Conservation (phyloP, 2,888 invertebrate genomes). For the Clistopyga incitator region DNA sequence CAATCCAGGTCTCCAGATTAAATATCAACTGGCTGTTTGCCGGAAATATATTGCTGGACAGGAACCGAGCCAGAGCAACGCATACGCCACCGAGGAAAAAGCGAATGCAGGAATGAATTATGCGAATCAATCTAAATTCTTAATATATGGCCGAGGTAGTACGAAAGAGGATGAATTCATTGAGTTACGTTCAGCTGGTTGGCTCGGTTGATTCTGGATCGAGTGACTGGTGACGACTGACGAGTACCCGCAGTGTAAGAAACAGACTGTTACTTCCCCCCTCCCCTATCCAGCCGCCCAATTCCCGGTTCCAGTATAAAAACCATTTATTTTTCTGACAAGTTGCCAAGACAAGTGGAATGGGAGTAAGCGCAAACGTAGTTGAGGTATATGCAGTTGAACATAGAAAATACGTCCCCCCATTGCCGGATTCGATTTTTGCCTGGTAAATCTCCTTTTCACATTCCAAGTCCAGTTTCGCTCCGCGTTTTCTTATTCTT, state of each 20-base stretch:
- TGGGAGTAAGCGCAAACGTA: slow-evolving; percentile 20
- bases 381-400: slow-evolving; percentile 8
- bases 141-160: slow-evolving; percentile 3
- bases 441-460: slow-evolving; percentile 54
- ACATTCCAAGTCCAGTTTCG: slow-evolving; percentile 25
- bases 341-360: slow-evolving; percentile 54
- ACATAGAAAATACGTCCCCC: slow-evolving; percentile 10
- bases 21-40: slow-evolving; percentile 41
- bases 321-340: slow-evolving; percentile 64
- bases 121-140: slow-evolving; percentile 45
- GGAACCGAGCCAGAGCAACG: slow-evolving; percentile 10
- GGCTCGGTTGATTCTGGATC: slow-evolving; percentile 21
- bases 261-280: background rate
- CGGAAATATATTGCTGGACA: slow-evolving; percentile 1
- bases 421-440: slow-evolving; percentile 56
- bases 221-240: slow-evolving; percentile 53
- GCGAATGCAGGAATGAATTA: slow-evolving; percentile 13
- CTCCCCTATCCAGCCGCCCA: background rate
- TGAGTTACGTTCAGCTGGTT: slow-evolving; percentile 15
- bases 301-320: slow-evolving; percentile 36
- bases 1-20: slow-evolving; percentile 18
- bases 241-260: slow-evolving; percentile 18
- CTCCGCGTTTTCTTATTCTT: slow-evolving; percentile 20
- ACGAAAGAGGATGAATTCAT: slow-evolving; percentile 9
- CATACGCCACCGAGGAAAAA: slow-evolving; percentile 2